Conservation (phyloP, 2,113 vertebrate species). For the Strix aluco region DNA sequence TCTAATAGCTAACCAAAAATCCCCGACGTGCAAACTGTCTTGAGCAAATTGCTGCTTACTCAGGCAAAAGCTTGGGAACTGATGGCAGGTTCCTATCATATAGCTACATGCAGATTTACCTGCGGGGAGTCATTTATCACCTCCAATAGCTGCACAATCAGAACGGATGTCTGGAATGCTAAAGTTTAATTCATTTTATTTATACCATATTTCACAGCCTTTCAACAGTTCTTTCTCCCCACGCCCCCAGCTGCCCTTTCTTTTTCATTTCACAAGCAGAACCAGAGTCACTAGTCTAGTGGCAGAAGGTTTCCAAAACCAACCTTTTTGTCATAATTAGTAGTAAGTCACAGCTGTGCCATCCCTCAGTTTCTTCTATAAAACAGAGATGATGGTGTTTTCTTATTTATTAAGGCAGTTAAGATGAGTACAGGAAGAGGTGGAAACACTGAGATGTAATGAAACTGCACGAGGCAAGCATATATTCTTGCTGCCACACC, state of each 20-base stretch:
- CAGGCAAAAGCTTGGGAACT: neutral
- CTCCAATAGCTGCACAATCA: neutral
- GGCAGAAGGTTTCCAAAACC: neutral
- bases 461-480: neutral
- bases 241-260: neutral
- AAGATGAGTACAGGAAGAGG: neutral
- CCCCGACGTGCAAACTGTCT: neutral
- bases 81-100: accelerated
- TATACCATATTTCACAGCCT: neutral
- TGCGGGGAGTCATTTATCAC: neutral
- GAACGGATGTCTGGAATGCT: neutral
- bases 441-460: neutral
- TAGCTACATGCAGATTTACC: neutral
- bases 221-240: neutral
- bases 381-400: neutral
- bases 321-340: neutral
- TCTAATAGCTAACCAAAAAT: neutral
- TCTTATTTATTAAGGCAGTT: neutral
- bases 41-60: neutral
- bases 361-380: neutral
- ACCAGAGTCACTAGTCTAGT: neutral
- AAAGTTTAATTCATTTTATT: neutral
- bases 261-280: neutral
- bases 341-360: neutral
- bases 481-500: neutral